Evolutionary conservation across 2,888 invertebrate genomes (phyloP), one percentile per base, ranked within the genome.

Genomic region (Lymantria dispar): DNA sequence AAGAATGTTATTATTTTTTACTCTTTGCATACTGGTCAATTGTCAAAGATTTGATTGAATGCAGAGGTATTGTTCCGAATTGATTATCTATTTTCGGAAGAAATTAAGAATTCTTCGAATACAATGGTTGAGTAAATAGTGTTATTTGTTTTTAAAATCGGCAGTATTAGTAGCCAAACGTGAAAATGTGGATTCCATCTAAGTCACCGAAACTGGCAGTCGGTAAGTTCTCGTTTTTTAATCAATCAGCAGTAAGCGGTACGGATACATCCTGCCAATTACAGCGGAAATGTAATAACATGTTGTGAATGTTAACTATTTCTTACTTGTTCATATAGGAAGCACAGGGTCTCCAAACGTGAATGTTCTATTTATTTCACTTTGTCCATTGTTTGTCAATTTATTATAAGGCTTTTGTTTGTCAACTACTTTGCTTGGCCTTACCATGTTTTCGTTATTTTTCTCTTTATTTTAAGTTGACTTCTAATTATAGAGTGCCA

Each of bases 161-260:
- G 54, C 50, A 48, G 52, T 40, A 52, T 48, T 45, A 40, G 54
- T 22, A 22, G 22, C 22, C 22, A 22, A 22, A 55, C 56, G 48
- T 47, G 43, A 84, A 82, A 81, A 95, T 95, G 95, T 95, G 95
- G 95, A 93, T 94, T 74, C 94, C 95, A 63, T 93, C 94, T 61
- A 95, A 95, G 89, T 93, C 93, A 58, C 94, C 94, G 67, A 95
- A 95, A 92, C 93, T 95, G 86, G 95, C 94, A 72, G 94, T 95
- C 83, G 95, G 95, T 95, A 91, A 94, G 95, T 13, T 40, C 9
- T 14, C n/a, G 13, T 40, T 40, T 79, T 78, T 71, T 71, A 80
- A 81, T 81, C 78, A 76, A 81, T 84, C 78, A 75, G 62, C 68
- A 64, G 64, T 74, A 70, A 60, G 64, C 68, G 63, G 68, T 67